These are phyloP conservation scores for Drosophila greeni DNA, from an alignment of 2,888 invertebrate genomes.

Conservation along the genomic window DNA sequence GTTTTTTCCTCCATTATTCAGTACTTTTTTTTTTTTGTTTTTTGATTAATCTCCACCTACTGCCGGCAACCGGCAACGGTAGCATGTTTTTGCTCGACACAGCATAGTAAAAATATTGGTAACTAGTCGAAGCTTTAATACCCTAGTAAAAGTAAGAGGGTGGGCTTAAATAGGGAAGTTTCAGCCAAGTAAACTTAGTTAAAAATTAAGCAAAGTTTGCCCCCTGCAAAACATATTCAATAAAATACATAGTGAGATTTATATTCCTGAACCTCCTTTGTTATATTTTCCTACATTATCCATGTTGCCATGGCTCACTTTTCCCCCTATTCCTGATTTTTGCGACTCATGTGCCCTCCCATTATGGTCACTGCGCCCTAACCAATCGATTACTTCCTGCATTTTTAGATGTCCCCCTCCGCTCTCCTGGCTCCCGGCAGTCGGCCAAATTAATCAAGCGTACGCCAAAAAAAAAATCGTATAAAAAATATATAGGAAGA, in stretches of 20 bases:
- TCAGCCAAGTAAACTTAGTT: not conserved
- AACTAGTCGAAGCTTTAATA: constrained; percentile 20
- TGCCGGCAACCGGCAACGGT: constrained; percentile 50
- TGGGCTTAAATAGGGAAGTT: not conserved
- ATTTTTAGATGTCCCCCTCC: constrained; percentile 32
- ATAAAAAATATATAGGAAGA: constrained; percentile 14
- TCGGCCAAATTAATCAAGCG: constrained; percentile 44
- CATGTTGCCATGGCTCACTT: not conserved
- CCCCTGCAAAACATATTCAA: not conserved
- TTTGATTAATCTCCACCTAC: constrained; percentile 64
- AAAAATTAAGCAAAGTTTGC: not conserved
- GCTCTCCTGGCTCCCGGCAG: constrained; percentile 6
- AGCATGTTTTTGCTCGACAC: constrained; percentile 27
- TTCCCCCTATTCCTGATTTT: not conserved
- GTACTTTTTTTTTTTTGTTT: constrained; percentile 10
- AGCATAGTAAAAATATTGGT: constrained; percentile 1
- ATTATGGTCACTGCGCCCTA: constrained; percentile 34
- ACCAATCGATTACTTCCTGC: constrained; percentile 50
- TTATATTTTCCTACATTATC: not conserved
- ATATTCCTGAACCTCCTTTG: not conserved
- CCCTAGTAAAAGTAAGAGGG: not conserved
- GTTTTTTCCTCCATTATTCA: constrained; percentile 34
- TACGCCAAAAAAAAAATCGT: constrained; percentile 11
- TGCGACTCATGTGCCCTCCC: constrained; percentile 11
- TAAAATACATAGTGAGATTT: not conserved